phyloP scores from a whole-genome alignment of 2,797 vertebrate genomes.

The Tragelaphus oryx region DNA sequence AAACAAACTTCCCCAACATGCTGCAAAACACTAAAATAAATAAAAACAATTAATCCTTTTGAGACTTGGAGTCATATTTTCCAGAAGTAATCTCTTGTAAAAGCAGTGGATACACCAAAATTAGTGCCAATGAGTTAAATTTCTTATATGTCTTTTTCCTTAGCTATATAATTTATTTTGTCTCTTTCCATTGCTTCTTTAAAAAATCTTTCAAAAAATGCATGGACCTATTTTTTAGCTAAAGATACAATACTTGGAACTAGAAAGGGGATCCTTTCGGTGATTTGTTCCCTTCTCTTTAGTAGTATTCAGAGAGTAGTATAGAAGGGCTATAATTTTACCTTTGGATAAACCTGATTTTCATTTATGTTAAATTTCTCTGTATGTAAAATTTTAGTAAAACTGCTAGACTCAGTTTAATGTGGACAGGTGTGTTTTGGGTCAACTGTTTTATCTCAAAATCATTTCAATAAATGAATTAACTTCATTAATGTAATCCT shows the following conservation, averaged over 20 bases:
- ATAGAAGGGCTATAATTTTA: not conserved
- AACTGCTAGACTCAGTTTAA: not conserved
- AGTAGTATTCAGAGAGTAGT: not conserved
- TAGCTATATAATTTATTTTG: conserved; percentile 53
- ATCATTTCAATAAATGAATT: not conserved
- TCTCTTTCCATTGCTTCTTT: conserved; percentile 49
- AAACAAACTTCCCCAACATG: conserved; percentile 45
- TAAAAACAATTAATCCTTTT: conserved; percentile 71
- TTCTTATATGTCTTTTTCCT: conserved; percentile 61
- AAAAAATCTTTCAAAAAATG: conserved; percentile 53
- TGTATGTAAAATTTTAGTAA: not conserved
- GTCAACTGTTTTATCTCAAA: not conserved
- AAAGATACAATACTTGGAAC: conserved; percentile 24
- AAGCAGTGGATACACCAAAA: not conserved
- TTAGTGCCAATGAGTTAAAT: conserved; percentile 50
- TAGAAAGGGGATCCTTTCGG: not conserved
- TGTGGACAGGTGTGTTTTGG: not conserved
- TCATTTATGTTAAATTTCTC: not conserved
- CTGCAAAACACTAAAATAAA: conserved; percentile 68
- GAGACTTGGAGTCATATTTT: conserved; percentile 53
- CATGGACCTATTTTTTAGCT: conserved; percentile 37
- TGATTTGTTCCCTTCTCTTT: not conserved
- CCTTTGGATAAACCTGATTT: not conserved
- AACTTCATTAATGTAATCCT: not conserved
- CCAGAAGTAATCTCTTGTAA: conserved; percentile 55